phyloP scores from a whole-genome alignment of 2,888 invertebrate species.

The Rugalucina vietnamica region DNA sequence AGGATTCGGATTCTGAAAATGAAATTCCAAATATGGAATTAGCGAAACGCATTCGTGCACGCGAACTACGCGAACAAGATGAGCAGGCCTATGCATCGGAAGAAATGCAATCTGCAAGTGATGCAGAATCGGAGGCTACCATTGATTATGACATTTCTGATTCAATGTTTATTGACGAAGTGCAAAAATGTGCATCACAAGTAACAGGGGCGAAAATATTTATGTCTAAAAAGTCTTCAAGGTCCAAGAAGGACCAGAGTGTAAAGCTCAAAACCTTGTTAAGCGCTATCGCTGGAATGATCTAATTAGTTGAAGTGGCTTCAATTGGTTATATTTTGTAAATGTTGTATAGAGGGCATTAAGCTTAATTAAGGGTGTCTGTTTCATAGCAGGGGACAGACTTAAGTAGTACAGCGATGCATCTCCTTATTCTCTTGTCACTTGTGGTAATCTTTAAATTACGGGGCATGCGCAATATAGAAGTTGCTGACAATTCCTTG shows the following conservation, averaged over 20 bases:
- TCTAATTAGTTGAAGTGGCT: too few species aligned
- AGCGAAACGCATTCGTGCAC: background rate
- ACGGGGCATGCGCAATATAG: background rate
- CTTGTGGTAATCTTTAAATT: background rate
- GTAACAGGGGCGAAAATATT: background rate
- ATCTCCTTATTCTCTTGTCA: background rate
- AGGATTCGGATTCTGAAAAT: conserved; percentile 10
- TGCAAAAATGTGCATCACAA: background rate
- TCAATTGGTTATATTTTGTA: too few species aligned
- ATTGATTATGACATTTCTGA: background rate
- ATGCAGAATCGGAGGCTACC: background rate
- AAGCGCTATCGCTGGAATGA: background rate
- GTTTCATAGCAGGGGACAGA: background rate
- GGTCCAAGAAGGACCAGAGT: background rate
- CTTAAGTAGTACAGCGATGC: background rate
- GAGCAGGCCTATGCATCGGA: background rate
- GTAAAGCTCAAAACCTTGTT: background rate
- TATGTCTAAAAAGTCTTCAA: background rate
- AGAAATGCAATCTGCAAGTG: background rate
- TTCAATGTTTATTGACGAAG: background rate
- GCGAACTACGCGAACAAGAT: background rate
- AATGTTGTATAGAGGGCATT: too few species aligned
- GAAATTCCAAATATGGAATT: conserved; percentile 42
- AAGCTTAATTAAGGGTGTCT: background rate
- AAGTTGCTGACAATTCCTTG: background rate